Evolutionary conservation across 2,113 vertebrate species (phyloP), one percentile per base, ranked within the genome.

Genomic region (Maccullochella peelii): DNA sequence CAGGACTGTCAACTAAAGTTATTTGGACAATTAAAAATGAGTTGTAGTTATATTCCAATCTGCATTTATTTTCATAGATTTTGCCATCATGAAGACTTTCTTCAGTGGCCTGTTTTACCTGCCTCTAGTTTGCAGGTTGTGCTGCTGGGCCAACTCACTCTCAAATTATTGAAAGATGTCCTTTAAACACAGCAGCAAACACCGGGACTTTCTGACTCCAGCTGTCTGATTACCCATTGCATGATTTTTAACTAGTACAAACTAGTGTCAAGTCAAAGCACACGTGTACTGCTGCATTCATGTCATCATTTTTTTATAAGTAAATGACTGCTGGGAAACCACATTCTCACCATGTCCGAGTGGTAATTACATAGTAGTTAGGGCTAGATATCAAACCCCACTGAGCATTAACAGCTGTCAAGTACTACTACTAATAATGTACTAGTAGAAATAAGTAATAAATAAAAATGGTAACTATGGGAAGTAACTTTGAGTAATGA

Each of bases 21-120:
- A 42, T 73, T 40, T 47, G 40, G 63, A 73, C 58, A n/a, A 30
- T 73, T 73, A 79, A 79, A 50, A 30, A 75, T 2, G 1, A 77
- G 44, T 65, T 79, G 11, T 67, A 12, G 12, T 36, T 47, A 40
- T 68, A 44, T 78, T 80, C 6, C 10, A 52, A 59, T 33, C 20
- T 66, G 57, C 0, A 12, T 25, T 27, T 54, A 49, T 73, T 82
- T 71, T 85, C 66, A 57, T 63, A 73, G 42, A 40, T 54, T 38
- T 47, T 73, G 30, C 18, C 12, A 36, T 47, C 25, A 12, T 73
- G 10, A 73, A 50, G 33, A 69, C 23, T 67, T 67, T 42, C 2
- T 44, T 52, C 25, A 77, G n/a, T 50, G 50, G 36, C n/a, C 6
- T 47, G 21, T 68, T 16, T 66, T 4, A 21, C 49, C 74, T 27